A percentile compares a stretch with the other conserved stretches of the same genome.
Conservation (phyloP, 2,797 vertebrate species). For the Philypnodon macrostomus region DNA sequence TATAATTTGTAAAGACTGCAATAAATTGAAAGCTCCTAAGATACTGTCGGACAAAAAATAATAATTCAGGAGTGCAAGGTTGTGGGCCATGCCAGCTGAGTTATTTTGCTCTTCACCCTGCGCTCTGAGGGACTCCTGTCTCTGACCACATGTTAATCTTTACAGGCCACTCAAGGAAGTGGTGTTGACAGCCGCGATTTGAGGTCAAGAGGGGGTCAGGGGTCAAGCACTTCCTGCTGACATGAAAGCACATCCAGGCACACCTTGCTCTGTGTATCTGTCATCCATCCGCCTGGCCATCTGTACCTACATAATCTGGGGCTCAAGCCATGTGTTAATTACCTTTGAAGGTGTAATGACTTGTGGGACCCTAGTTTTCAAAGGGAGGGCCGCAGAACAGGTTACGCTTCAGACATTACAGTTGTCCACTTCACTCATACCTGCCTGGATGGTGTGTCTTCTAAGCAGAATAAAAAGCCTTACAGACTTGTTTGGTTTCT, state of each 20-base stretch:
- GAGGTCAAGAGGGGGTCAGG: conserved; percentile 69
- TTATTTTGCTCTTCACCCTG: conserved; percentile 47
- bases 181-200: conserved; percentile 77
- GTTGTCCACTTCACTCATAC: conserved; percentile 52
- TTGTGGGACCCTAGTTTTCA: conserved; percentile 73
- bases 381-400: conserved; percentile 75
- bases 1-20: too few species aligned
- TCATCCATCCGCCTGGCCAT: conserved; percentile 65
- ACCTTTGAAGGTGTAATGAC: conserved; percentile 82
- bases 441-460: conserved; percentile 25
- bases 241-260: conserved; percentile 78
- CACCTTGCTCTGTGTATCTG: conserved; percentile 78
- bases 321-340: conserved; percentile 82
- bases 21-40: too few species aligned
- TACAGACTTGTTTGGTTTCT: conserved; percentile 16
- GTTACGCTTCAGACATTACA: conserved; percentile 70
- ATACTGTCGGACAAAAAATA: background rate
- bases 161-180: conserved; percentile 71
- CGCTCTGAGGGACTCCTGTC: conserved; percentile 45
- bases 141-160: conserved; percentile 77
- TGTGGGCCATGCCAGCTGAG: conserved; percentile 52
- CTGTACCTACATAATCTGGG: conserved; percentile 79
- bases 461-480: conserved; percentile 37
- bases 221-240: conserved; percentile 80
- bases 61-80: background rate